Percentiles rank a stretch among this genome's conserved stretches.
These are phyloP conservation scores for Patella ulyssiponensis DNA, from an alignment of 2,888 invertebrate species.

Conservation along the genomic window DNA sequence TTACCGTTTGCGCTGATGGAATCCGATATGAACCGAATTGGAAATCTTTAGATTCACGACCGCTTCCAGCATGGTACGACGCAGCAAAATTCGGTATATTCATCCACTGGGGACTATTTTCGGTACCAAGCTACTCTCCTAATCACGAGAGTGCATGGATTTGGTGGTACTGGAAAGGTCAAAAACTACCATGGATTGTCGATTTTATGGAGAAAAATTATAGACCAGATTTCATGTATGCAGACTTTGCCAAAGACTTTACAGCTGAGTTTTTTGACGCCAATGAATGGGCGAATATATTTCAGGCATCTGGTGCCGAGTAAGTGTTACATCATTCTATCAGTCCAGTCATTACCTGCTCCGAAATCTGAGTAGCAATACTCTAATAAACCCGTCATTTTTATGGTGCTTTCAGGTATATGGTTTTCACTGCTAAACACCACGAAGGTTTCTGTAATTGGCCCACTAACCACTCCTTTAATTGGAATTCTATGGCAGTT, in stretches of 20 bases:
- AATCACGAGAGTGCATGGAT: slow-evolving; percentile 86
- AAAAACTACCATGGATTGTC: slow-evolving; percentile 47
- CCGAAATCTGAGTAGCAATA: too few species aligned
- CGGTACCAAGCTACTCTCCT: slow-evolving; percentile 67
- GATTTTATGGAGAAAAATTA: slow-evolving; percentile 88
- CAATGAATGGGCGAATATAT: slow-evolving; percentile 86
- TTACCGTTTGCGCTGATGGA: not conserved
- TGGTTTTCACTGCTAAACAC: slow-evolving; percentile 88
- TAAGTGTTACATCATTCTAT: slow-evolving; percentile 47
- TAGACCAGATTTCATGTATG: slow-evolving; percentile 88
- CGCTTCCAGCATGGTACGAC: slow-evolving; percentile 76
- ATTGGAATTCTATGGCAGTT: slow-evolving; percentile 86
- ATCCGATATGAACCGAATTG: slow-evolving; percentile 78
- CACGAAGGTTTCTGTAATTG: slow-evolving; percentile 88
- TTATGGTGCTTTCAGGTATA: slow-evolving; percentile 76
- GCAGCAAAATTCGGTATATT: slow-evolving; percentile 74
- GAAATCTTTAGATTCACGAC: slow-evolving; percentile 87
- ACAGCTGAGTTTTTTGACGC: slow-evolving; percentile 90
- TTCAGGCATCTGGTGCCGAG: slow-evolving; percentile 88
- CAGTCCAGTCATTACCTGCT: too few species aligned
- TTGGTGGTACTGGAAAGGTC: slow-evolving; percentile 63
- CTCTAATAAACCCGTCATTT: too few species aligned
- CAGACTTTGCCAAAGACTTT: slow-evolving; percentile 90
- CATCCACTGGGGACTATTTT: slow-evolving; percentile 74
- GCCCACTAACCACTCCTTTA: slow-evolving; percentile 84